Percentiles rank a stretch among this genome's conserved stretches.
These are phyloP conservation scores for Lasioglossum zephyrum DNA, from an alignment of 2,888 invertebrate genomes.

Conservation along the genomic window DNA sequence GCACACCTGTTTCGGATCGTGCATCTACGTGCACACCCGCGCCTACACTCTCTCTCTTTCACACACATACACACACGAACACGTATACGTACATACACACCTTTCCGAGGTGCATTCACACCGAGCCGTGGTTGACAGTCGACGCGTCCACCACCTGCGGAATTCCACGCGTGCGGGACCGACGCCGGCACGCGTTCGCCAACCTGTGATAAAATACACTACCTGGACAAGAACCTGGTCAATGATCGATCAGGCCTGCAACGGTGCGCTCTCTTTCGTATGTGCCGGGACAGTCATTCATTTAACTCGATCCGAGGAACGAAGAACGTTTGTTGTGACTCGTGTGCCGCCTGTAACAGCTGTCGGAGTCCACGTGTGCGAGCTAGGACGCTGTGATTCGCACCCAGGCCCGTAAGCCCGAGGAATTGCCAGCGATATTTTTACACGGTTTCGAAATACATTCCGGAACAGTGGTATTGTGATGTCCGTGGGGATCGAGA, in stretches of 20 bases:
- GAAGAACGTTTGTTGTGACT: constrained; percentile 25
- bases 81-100: neutral
- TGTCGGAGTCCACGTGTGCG: constrained; percentile 23
- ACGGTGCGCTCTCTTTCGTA: neutral
- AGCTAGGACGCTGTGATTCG: constrained; percentile 11
- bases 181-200: neutral
- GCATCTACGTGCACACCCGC: constrained; percentile 19
- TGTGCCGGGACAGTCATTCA: constrained; percentile 9
- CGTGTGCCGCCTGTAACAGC: constrained; percentile 14
- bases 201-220: constrained; percentile 24
- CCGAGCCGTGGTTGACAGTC: constrained; percentile 17
- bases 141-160: constrained; percentile 65
- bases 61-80: too few relatives aligned
- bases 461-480: constrained; percentile 1
- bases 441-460: neutral
- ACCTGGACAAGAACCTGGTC: constrained; percentile 4
- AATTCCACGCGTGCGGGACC: constrained; percentile 46
- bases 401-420: neutral
- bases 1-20: constrained; percentile 46
- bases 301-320: neutral
- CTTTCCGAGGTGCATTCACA: neutral
- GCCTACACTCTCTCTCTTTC: neutral
- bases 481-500: neutral
- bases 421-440: constrained; percentile 20
- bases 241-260: constrained; percentile 20